Conservation (phyloP, 2,113 vertebrate genomes). For the Alligator sinensis region DNA sequence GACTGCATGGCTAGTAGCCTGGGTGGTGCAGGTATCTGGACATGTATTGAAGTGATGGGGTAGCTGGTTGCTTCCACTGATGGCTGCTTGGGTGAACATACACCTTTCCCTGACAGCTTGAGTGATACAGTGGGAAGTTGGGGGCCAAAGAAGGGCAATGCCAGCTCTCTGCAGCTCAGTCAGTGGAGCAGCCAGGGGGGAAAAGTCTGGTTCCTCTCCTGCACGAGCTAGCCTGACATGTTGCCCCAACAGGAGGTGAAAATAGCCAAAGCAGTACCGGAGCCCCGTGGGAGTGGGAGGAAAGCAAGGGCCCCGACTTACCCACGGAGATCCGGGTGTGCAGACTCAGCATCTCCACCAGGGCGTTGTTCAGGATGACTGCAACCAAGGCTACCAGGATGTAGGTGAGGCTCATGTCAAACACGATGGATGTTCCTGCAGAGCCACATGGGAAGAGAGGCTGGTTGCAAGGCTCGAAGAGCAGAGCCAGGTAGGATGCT, state of each 20-base stretch:
- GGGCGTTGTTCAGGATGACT: slow-evolving; percentile 93
- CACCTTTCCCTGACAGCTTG: rapidly evolving
- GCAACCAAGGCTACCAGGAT: slow-evolving; percentile 93
- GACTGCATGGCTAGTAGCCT: neutral
- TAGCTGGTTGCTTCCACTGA: too few relatives aligned
- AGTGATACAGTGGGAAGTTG: rapidly evolving
- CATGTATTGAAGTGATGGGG: neutral
- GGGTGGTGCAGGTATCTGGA: neutral
- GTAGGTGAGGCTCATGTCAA: slow-evolving; percentile 98
- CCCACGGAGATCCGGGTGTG: slow-evolving; percentile 95
- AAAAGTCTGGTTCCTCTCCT: neutral
- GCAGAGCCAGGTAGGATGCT: rapidly evolving
- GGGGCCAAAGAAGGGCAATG: neutral
- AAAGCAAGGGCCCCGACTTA: slow-evolving; percentile 59
- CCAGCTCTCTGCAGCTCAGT: neutral
- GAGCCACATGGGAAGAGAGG: neutral
- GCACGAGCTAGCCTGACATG: neutral
- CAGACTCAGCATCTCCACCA: slow-evolving; percentile 93
- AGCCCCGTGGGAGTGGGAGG: neutral
- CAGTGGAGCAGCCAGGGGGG: neutral
- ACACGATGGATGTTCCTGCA: slow-evolving; percentile 94
- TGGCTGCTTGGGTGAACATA: neutral
- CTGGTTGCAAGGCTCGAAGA: neutral
- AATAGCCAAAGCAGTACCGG: neutral
- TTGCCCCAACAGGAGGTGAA: neutral